Base-by-base conservation (phyloP, 2,797 vertebrate genomes). In the Labeo calbasu region DNA sequence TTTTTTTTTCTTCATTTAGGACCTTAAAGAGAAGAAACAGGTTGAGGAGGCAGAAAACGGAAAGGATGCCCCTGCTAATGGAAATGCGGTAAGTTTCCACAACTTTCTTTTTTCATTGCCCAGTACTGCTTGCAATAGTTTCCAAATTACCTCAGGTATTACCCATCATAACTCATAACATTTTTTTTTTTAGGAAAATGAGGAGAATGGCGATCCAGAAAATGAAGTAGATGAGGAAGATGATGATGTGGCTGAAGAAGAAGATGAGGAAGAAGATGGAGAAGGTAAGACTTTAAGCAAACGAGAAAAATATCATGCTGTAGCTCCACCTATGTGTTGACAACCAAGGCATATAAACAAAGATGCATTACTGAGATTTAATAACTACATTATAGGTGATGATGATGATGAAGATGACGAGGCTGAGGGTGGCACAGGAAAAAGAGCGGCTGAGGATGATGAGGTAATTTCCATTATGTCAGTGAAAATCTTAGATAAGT, bases 221-320 rank as follows among this genome's bases (percentile, higher is more conserved):
- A 97, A 98, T 0, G 96, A 98, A 90, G 95, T 95, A 94, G 97
- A 97, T 0, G 97, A 97, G 53, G 97, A 97, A n/a, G 97, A 97
- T 40, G 96, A 97, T 8, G 97, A 97, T 2, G 92, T 95, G 73
- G 97, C 95, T 79, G 96, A 96, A 0, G 95, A 95, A 1, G 96
- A 97, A 23, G 97, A 97, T 1, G 96, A 96, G 91, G 97, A 96
- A 69, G 96, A 97, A 90, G 97, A 98, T 89, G 96, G 95, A 87
- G 96, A 97, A 76, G 96, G 96, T 97, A 92, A 92, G 92, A 89
- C 17, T 1, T 78, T 51, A 40, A 63, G 17, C 68, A 68, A 14
- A 32, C 65, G 23, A 59, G 48, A 40, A 15, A 50, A 70, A 23
- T 10, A 28, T 28, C 21, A 32, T 55, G 19, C 11, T 48, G 15